These are phyloP conservation scores for Machimus atricapillus DNA, from an alignment of 2,888 invertebrate species.

Conservation along the genomic window DNA sequence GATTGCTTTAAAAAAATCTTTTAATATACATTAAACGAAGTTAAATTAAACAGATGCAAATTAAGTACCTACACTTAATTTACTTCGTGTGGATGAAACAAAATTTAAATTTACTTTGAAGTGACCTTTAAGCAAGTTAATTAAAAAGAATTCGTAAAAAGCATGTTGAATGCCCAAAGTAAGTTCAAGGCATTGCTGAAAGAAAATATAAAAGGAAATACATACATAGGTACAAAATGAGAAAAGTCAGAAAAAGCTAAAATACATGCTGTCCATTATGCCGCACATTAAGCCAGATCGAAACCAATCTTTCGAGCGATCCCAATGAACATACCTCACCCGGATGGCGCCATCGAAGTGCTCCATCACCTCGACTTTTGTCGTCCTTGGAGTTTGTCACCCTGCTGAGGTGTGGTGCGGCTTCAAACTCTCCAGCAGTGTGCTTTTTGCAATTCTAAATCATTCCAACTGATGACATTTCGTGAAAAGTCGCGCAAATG, in stretches of 20 bases:
- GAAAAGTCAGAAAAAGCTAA: not conserved
- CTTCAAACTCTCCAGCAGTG: not conserved
- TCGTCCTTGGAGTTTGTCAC: not conserved
- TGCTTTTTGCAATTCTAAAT: not conserved
- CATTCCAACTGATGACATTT: conserved; percentile 14
- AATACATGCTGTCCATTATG: not conserved
- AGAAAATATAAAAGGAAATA: not conserved
- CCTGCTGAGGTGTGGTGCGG: not conserved
- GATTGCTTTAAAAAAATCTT: too few species aligned
- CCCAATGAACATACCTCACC: not conserved
- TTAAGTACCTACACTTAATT: too few species aligned
- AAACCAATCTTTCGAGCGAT: not conserved
- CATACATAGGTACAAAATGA: not conserved
- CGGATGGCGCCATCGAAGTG: not conserved
- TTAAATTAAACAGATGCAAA: too few species aligned
- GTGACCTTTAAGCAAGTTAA: not conserved
- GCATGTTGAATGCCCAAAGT: not conserved
- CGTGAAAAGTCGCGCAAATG: conserved; percentile 15
- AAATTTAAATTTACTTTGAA: too few species aligned
- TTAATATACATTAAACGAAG: too few species aligned
- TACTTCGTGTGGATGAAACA: too few species aligned
- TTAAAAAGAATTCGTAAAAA: not conserved
- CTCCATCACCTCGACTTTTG: not conserved
- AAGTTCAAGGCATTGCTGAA: not conserved
- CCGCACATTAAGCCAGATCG: not conserved